A percentile compares a stretch with the other conserved stretches of the same genome.
Conservation (phyloP, 2,113 vertebrate genomes). For the Hippoglossus stenolepis region DNA sequence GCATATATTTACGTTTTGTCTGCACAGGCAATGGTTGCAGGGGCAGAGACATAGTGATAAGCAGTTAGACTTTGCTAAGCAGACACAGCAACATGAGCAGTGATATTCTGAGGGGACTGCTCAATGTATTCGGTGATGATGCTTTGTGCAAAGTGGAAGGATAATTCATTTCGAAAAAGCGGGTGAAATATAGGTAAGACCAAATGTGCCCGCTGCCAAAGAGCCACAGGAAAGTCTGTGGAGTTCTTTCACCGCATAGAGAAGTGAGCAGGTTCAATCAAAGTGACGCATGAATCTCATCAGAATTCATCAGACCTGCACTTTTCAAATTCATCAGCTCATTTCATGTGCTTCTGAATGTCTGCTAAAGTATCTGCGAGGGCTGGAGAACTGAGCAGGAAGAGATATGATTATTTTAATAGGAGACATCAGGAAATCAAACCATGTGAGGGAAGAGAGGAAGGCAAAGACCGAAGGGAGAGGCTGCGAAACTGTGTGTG, state of each 20-base stretch:
- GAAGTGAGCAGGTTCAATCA: background rate
- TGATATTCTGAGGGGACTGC: background rate
- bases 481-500: background rate
- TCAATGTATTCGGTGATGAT: too few species aligned
- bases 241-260: background rate
- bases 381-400: constrained; percentile 43
- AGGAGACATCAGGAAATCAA: constrained; percentile 47
- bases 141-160: background rate
- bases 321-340: constrained; percentile 22
- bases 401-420: constrained; percentile 52
- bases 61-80: background rate
- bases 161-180: background rate
- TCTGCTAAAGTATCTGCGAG: constrained; percentile 15
- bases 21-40: background rate
- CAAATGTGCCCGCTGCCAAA: background rate
- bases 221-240: background rate
- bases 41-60: background rate
- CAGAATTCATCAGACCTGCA: constrained; percentile 25
- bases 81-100: background rate
- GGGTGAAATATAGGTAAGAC: background rate
- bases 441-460: constrained; percentile 29
- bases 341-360: constrained; percentile 33
- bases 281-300: constrained; percentile 9
- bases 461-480: background rate
- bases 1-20: constrained; percentile 5